A percentile compares a stretch with the other conserved stretches of the same genome.
Conservation (phyloP, 2,888 invertebrate genomes). For the Bedellia somnulentella region DNA sequence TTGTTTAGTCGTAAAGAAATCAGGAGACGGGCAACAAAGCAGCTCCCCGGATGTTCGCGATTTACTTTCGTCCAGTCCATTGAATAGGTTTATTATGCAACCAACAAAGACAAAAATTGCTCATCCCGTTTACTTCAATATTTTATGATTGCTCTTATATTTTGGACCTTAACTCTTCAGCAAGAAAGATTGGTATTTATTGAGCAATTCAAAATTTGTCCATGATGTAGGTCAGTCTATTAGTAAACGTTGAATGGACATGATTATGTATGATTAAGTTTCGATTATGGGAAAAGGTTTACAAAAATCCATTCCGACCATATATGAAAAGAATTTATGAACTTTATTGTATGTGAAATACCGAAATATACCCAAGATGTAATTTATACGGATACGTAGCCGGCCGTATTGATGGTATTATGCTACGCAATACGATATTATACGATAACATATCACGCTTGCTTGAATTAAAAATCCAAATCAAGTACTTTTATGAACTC, state of each 20-base stretch:
- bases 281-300: slow-evolving; percentile 35
- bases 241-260: slow-evolving; percentile 37
- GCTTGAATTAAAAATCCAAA: too few species aligned
- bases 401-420: too few species aligned
- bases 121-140: slow-evolving; percentile 27
- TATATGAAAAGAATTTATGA: too few species aligned
- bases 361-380: too few species aligned
- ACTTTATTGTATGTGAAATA: too few species aligned
- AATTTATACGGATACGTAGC: too few species aligned
- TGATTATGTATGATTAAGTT: slow-evolving; percentile 49
- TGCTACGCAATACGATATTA: too few species aligned
- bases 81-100: slow-evolving; percentile 44
- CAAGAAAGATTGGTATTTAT: not conserved
- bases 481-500: too few species aligned
- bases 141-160: slow-evolving; percentile 8
- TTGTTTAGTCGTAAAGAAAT: too few species aligned
- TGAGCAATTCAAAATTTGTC: slow-evolving; percentile 16
- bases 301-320: too few species aligned
- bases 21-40: too few species aligned
- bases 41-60: slow-evolving; percentile 59
- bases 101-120: slow-evolving; percentile 57
- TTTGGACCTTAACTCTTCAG: not conserved
- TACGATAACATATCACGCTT: too few species aligned
- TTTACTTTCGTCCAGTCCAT: slow-evolving; percentile 50
- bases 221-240: slow-evolving; percentile 51